Conservation (phyloP, 1,140 invertebrate genomes). For the Orchestia grillus region DNA sequence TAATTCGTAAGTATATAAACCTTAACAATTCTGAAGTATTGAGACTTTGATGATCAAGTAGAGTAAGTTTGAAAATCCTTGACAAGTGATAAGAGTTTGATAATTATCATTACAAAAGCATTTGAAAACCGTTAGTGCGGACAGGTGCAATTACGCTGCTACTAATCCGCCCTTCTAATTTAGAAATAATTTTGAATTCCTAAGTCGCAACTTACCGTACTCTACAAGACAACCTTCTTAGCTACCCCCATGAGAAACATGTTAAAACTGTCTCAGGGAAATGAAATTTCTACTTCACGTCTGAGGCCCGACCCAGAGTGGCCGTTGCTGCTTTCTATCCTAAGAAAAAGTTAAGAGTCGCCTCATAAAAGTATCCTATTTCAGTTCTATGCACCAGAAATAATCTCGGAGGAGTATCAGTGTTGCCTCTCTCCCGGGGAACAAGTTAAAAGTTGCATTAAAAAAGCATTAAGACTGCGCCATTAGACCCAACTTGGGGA, state of each 20-base stretch:
- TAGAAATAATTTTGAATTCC: too few species aligned
- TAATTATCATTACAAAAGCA: too few species aligned
- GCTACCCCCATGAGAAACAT: not conserved
- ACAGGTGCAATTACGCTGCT: too few species aligned
- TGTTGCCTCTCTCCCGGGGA: not conserved
- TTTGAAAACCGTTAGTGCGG: too few species aligned
- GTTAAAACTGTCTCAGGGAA: not conserved
- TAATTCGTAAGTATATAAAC: too few species aligned
- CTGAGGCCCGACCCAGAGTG: too few species aligned
- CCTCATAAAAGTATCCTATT: not conserved
- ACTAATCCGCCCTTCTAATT: too few species aligned
- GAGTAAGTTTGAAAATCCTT: too few species aligned
- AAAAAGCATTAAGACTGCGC: slow-evolving; percentile 49
- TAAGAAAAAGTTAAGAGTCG: not conserved
- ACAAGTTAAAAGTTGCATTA: slow-evolving; percentile 50
- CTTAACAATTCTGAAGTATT: too few species aligned
- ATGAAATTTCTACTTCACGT: not conserved
- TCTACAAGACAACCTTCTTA: not conserved
- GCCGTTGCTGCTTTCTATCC: not conserved
- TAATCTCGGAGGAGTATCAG: not conserved
- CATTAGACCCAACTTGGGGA: slow-evolving; percentile 24
- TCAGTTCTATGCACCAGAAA: slow-evolving; percentile 9
- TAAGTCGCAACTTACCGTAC: too few species aligned
- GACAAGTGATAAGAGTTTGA: too few species aligned
- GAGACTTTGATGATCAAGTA: too few species aligned